Conservation (phyloP, 2,888 invertebrate species). For the Sclerodermus sp. region DNA sequence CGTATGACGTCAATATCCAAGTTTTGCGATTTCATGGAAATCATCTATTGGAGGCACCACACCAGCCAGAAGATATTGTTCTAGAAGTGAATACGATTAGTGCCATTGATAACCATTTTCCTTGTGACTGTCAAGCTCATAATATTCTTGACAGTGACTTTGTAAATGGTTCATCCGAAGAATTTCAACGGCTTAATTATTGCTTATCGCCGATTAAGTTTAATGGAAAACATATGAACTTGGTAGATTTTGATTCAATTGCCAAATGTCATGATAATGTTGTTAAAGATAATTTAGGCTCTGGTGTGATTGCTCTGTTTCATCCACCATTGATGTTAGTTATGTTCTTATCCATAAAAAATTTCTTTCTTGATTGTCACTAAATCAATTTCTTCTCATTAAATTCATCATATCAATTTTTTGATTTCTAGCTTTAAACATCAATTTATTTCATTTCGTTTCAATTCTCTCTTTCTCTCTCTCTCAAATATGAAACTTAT, state of each 20-base stretch:
- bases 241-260: constrained; percentile 67
- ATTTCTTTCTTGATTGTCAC: too few species aligned
- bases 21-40: constrained; percentile 78
- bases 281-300: constrained; percentile 66
- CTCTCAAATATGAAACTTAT: too few species aligned
- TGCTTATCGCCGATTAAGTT: constrained; percentile 85
- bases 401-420: too few species aligned
- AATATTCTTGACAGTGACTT: constrained; percentile 76
- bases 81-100: constrained; percentile 73
- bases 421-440: too few species aligned
- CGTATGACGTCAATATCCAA: constrained; percentile 71
- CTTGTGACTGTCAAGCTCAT: constrained; percentile 83
- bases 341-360: too few species aligned
- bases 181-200: constrained; percentile 68
- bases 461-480: too few species aligned
- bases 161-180: constrained; percentile 65
- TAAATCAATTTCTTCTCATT: too few species aligned
- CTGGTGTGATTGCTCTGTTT: constrained; percentile 22
- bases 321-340: too few species aligned
- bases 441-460: too few species aligned
- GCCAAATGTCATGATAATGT: constrained; percentile 72
- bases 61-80: constrained; percentile 66
- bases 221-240: constrained; percentile 75
- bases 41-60: constrained; percentile 78
- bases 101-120: constrained; percentile 79